Percentiles rank a stretch among this genome's conserved stretches.
Evolutionary conservation across 2,113 vertebrate species (phyloP).

Genomic region (Strix uralensis): DNA sequence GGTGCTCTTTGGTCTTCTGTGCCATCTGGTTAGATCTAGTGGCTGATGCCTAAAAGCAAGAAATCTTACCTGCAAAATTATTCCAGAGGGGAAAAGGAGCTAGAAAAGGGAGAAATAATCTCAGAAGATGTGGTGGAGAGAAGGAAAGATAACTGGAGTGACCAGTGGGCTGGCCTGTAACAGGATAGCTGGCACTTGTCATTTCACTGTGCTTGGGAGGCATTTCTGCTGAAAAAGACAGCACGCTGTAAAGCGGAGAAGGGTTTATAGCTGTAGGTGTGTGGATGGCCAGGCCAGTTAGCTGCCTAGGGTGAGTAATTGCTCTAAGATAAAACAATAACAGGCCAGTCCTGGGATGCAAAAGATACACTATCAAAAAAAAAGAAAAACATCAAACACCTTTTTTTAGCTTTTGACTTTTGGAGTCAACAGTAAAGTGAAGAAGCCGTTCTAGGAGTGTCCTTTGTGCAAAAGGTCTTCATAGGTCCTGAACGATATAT

Average conservation of each 20-base stretch:
- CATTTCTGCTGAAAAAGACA: background rate
- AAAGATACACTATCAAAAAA: background rate
- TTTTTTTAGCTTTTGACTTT: background rate
- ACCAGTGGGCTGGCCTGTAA: background rate
- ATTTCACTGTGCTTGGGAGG: background rate
- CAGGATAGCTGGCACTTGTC: no score
- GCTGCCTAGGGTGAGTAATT: background rate
- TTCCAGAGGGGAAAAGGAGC: background rate
- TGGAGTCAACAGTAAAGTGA: background rate
- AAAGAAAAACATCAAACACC: background rate
- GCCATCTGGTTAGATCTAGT: no score
- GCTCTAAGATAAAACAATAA: background rate
- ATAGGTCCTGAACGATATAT: accelerated
- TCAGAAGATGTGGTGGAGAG: background rate
- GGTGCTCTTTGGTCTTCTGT: background rate
- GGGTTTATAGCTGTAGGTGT: background rate
- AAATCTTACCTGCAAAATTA: background rate
- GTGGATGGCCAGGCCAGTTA: background rate
- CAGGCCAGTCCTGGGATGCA: background rate
- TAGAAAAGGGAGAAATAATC: background rate
- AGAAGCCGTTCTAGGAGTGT: background rate
- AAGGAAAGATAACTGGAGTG: background rate
- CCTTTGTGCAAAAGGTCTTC: background rate
- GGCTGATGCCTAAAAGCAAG: background rate
- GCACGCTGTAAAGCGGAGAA: accelerated